phyloP scores from a whole-genome alignment of 2,888 invertebrate species.

The Neoitamus cyanurus region DNA sequence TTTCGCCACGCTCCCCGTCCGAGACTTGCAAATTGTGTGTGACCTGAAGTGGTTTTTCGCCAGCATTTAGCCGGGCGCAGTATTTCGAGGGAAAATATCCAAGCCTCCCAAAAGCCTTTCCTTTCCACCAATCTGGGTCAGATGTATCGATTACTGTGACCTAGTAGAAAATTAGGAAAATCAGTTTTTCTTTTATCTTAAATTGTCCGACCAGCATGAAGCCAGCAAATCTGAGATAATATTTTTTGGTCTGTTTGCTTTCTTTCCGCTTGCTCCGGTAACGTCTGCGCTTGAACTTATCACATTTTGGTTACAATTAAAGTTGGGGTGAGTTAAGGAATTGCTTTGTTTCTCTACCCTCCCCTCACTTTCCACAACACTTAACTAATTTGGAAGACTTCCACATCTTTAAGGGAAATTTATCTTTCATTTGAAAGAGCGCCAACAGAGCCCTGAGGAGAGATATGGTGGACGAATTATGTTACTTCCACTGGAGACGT shows the following conservation, averaged over 20 bases:
- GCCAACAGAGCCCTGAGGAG: neutral
- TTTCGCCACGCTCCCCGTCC: constrained; percentile 76
- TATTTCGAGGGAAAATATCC: constrained; percentile 97
- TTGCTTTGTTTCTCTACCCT: neutral
- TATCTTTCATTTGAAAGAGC: neutral
- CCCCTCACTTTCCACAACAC: neutral
- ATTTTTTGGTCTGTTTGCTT: neutral
- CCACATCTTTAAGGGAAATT: neutral
- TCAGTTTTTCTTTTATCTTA: constrained; percentile 36
- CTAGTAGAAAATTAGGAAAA: constrained; percentile 62
- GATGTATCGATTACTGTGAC: constrained; percentile 94
- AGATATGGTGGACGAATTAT: neutral
- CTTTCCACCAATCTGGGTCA: constrained; percentile 98
- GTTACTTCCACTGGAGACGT: neutral
- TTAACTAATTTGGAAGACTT: neutral
- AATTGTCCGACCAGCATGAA: constrained; percentile 16
- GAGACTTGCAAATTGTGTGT: constrained; percentile 86
- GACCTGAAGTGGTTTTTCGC: constrained; percentile 93
- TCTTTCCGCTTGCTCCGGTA: neutral
- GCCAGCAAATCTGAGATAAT: neutral
- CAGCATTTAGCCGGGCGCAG: constrained; percentile 88
- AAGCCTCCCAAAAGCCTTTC: constrained; percentile 88
- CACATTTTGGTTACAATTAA: neutral
- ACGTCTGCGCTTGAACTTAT: constrained; percentile 11
- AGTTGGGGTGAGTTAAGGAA: neutral